Base-by-base conservation (phyloP, 2,888 invertebrate genomes). In the Polyommatus iphigenia region DNA sequence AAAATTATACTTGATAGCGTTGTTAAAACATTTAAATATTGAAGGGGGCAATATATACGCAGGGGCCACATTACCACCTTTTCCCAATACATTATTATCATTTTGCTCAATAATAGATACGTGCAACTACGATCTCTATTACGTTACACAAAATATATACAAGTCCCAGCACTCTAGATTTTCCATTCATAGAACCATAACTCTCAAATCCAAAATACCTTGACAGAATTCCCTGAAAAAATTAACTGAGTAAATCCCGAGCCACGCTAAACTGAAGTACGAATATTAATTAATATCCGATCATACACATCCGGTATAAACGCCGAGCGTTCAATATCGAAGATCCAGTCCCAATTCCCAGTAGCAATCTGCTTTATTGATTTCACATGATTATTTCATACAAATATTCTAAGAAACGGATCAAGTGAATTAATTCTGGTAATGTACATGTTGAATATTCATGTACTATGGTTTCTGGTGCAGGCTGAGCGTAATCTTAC, bases 331-430 rank as follows among this genome's bases (percentile, higher is more conserved):
- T 75, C 36, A 54, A 75, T 50, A 50, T 75, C 29, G 75, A 75
- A 75, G 54, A 75, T 32, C 24, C 24, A 29, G 54, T 75, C 75
- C 75, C 24, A 54, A 75, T 24, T 54, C 75, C 54, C 75, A 54
- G 15, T 54, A 18, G 75, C 54, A 75, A 75, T 75, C 75, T 75
- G n/a, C 54, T 18, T 54, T 75, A 75, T 75, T 75, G 75, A 75
- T 75, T 75, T 54, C 46, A 54, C 54, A 29, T 13, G 75, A 73
- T 73, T 46, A 73, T n/a, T 75, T 75, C 5, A 67, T 18, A 67
- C 29, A 32, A 67, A 67, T 32, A 67, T 67, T 32, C 29, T 67
- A 67, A 67, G 67, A 67, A 67, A 67, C 15, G 62, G 24, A 32
- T 67, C 8, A 20, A 4, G 18, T 15, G 15, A 24, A 67, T 67